Evolutionary conservation across 1,140 invertebrate genomes (phyloP).

Genomic region (Cylas formicarius): DNA sequence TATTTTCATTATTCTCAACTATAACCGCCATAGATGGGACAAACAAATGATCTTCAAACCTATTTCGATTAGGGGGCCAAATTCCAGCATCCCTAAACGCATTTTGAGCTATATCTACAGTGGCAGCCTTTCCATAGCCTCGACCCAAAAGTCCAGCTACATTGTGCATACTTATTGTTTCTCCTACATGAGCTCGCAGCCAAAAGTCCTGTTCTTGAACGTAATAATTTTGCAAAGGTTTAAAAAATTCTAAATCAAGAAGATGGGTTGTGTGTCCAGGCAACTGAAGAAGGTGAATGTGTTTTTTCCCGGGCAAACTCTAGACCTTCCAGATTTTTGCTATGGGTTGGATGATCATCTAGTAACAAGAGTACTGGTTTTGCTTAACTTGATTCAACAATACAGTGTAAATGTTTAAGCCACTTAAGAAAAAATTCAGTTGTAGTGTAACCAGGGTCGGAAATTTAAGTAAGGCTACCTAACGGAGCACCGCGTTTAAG

Average conservation of each 20-base stretch:
- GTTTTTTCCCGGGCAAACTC: slow-evolving; percentile 1
- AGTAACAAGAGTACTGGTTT: neutral
- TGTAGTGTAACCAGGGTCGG: neutral
- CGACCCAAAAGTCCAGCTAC: neutral
- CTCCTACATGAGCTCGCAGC: slow-evolving; percentile 3
- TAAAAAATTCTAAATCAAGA: slow-evolving; percentile 1
- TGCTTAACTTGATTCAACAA: neutral
- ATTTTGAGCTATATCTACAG: neutral
- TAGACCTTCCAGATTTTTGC: neutral
- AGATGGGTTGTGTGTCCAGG: neutral
- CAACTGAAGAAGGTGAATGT: neutral
- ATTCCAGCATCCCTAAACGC: neutral
- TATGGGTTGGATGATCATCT: neutral
- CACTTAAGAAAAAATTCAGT: slow-evolving; percentile 1
- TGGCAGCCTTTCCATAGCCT: neutral
- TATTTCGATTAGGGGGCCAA: slow-evolving; percentile 1
- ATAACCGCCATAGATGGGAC: neutral
- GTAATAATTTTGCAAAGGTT: slow-evolving; percentile 2
- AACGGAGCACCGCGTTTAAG: neutral
- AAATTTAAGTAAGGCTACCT: slow-evolving; percentile 2
- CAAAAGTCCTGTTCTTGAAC: neutral
- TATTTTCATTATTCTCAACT: neutral
- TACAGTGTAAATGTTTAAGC: neutral
- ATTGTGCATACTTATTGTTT: neutral
- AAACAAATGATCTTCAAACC: neutral